phyloP scores from a whole-genome alignment of 2,888 invertebrate species.

The Amphiduros pacificus region DNA sequence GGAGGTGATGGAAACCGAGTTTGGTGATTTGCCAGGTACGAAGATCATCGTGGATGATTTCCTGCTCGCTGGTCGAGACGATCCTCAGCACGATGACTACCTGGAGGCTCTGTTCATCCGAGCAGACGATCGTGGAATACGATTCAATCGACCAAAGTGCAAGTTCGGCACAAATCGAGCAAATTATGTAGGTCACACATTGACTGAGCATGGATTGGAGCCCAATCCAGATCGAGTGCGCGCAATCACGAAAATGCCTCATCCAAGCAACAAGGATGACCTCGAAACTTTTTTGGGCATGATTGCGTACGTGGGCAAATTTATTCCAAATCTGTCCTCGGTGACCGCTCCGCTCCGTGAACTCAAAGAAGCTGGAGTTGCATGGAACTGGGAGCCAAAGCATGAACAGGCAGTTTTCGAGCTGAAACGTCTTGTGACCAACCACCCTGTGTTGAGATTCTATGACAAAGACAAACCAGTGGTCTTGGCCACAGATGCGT shows the following conservation, averaged over 20 bases:
- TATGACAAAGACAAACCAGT: too few relatives aligned
- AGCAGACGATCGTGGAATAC: not conserved
- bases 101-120: not conserved
- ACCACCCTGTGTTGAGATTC: too few relatives aligned
- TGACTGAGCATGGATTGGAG: not conserved
- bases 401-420: not conserved
- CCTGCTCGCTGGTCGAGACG: not conserved
- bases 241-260: not conserved
- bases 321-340: constrained; percentile 23
- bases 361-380: not conserved
- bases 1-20: constrained; percentile 22
- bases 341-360: constrained; percentile 10
- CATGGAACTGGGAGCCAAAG: constrained; percentile 5
- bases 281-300: constrained; percentile 28
- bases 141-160: not conserved
- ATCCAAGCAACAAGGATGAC: constrained; percentile 2
- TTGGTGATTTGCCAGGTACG: not conserved
- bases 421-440: too few relatives aligned
- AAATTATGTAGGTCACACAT: not conserved
- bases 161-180: not conserved
- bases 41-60: not conserved
- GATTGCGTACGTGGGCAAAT: constrained; percentile 25
- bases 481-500: too few relatives aligned
- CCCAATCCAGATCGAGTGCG: too few relatives aligned
- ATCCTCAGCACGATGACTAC: not conserved